These are phyloP conservation scores for Temnothorax rugatulus DNA, from an alignment of 2,888 invertebrate species.

Conservation along the genomic window DNA sequence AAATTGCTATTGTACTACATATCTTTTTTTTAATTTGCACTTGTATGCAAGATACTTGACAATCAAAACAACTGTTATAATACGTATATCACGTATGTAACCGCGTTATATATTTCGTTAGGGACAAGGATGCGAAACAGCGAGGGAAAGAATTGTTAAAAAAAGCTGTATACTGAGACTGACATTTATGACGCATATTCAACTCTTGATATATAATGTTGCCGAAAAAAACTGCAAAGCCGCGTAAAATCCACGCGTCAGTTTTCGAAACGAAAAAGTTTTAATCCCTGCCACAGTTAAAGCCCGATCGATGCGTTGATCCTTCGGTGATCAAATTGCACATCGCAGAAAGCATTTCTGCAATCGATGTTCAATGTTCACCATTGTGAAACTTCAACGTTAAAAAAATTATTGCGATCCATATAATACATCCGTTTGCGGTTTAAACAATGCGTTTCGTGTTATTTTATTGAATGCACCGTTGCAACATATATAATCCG, in stretches of 20 bases:
- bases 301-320: conserved; percentile 44
- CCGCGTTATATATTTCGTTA: not conserved
- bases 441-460: not conserved
- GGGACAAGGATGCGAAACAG: not conserved
- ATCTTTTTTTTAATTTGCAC: not conserved
- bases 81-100: not conserved
- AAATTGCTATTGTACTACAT: not conserved
- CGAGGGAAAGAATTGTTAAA: conserved; percentile 22
- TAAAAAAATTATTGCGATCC: conserved; percentile 40
- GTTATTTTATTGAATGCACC: conserved; percentile 7
- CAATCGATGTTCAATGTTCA: conserved; percentile 32
- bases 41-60: not conserved
- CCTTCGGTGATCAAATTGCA: conserved; percentile 49
- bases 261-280: conserved; percentile 47
- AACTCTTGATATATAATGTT: conserved; percentile 51
- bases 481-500: conserved; percentile 23
- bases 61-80: not conserved
- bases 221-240: conserved; percentile 26
- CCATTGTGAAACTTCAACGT: conserved; percentile 9
- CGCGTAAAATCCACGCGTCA: conserved; percentile 52
- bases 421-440: conserved; percentile 28
- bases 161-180: conserved; percentile 38
- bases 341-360: conserved; percentile 41
- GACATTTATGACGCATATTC: conserved; percentile 52
- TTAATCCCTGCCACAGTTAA: conserved; percentile 51